Evolutionary conservation across 1,140 invertebrate species (phyloP).

Genomic region (Drosophila bocki): DNA sequence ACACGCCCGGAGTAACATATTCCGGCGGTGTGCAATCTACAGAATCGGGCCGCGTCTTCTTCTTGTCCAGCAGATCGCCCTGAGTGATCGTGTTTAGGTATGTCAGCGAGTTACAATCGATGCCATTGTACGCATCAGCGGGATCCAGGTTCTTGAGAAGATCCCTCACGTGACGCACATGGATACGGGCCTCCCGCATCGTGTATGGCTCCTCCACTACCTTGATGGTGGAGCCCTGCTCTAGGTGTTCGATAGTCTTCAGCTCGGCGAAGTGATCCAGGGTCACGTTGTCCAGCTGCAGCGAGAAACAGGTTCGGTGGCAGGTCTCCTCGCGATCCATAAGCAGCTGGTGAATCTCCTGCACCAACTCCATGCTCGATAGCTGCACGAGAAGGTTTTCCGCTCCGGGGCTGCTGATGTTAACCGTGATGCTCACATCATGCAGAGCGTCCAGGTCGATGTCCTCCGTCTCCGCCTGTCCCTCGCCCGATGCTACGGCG

Average conservation of each 20-base stretch:
- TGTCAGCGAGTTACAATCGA: conserved; percentile 97
- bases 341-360: conserved; percentile 98
- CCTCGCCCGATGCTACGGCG: conserved; percentile 6
- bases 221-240: conserved; percentile 97
- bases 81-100: conserved; percentile 93
- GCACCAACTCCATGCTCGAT: conserved; percentile 98
- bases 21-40: conserved; percentile 99
- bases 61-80: conserved; percentile 90
- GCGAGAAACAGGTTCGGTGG: conserved; percentile 98
- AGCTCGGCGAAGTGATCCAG: conserved; percentile 99
- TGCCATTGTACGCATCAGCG: conserved; percentile 97
- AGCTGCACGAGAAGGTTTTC: conserved; percentile 95
- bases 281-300: conserved; percentile 96
- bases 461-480: conserved; percentile 43
- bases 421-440: conserved; percentile 96
- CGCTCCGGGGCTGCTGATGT: conserved; percentile 94
- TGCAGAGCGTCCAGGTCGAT: conserved; percentile 94
- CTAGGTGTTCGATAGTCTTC: conserved; percentile 97
- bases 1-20: conserved; percentile 96
- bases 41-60: conserved; percentile 93
- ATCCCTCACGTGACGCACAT: conserved; percentile 98
- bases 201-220: conserved; percentile 98
- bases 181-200: conserved; percentile 98
- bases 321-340: conserved; percentile 99
- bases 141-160: conserved; percentile 97